Percentiles rank a stretch among this genome's conserved stretches.
phyloP scores from a whole-genome alignment of 2,113 vertebrate genomes.

The Gymnocephalus cernua region DNA sequence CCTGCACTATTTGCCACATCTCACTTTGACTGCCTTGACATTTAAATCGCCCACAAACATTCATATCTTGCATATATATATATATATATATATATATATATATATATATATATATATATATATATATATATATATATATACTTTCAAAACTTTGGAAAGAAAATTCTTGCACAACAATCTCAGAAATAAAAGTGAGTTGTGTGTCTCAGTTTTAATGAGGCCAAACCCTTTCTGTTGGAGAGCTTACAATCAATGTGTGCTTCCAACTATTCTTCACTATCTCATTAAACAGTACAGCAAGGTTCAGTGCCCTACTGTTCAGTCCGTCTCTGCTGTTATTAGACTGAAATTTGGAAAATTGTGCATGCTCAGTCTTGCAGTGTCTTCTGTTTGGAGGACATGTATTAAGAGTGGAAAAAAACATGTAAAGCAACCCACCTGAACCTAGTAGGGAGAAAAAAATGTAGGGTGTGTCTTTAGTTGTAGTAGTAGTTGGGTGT shows the following conservation, averaged over 20 bases:
- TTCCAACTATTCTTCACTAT: neutral
- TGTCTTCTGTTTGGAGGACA: neutral
- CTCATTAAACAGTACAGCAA: neutral
- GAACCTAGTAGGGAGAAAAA: neutral
- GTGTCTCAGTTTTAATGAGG: neutral
- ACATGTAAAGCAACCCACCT: neutral
- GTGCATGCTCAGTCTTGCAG: slow-evolving; percentile 57
- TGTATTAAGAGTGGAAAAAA: neutral
- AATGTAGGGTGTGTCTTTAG: slow-evolving; percentile 39
- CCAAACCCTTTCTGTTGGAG: neutral
- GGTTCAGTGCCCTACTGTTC: slow-evolving; percentile 12
- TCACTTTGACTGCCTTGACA: neutral
- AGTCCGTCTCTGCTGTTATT: neutral
- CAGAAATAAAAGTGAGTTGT: neutral
- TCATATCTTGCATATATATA: neutral
- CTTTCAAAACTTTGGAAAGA: neutral
- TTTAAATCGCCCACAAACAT: neutral
- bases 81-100: too few relatives aligned
- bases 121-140: too few relatives aligned
- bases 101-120: too few relatives aligned
- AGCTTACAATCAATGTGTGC: neutral
- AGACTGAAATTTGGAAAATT: neutral
- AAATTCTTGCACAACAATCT: neutral
- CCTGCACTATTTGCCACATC: slow-evolving; percentile 29
- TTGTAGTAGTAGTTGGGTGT: too few relatives aligned